Evolutionary conservation across 1,140 invertebrate species (phyloP), one percentile per base, ranked within the genome.

Genomic region (Monomorium pharaonis): DNA sequence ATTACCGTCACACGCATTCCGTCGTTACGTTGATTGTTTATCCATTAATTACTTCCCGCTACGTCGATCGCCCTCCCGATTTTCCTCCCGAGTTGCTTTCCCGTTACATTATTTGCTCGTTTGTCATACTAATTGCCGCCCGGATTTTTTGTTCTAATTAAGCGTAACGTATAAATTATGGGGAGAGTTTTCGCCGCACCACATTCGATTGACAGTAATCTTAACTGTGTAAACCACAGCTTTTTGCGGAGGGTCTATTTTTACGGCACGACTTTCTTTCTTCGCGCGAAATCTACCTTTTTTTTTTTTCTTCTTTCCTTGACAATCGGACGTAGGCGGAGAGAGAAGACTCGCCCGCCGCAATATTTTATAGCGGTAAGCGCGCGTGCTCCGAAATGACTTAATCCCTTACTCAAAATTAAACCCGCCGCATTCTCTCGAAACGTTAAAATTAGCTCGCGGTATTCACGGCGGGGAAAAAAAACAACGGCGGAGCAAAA

Each of bases 381-480:
- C 21, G 16, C 12, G 37, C 33, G 16, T 18, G 37, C 33, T n/a
- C 21, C 24, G 27, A 63, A 44, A 49, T 16, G 76, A 54, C 10
- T 51, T 16, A 24, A 65, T 67, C 62, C 14, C 24, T 65, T 9
- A 49, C 33, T 80, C 30, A 54, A 65, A 65, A 78, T 65, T 33
- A 67, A 69, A 42, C 30, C 47, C 76, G 12, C 62, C 78, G 18
- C 33, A 37, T 30, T 24, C 30, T 70, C 21, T 42, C 62, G 78
- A 56, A 42, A 70, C 18, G 24, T 69, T 70, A 67, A 80, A 80
- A 80, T 80, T 67, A 69, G 27, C 30, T 27, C 24, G 12, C 37
- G 18, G 37, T 33, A 47, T 83, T n/a, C 3, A 12, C 3, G 69
- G 72, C 47, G 44, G 16, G 14, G 18, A 63, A 65, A 65, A 65